Evolutionary conservation across 2,113 vertebrate species (phyloP), one percentile per base, ranked within the genome.

Genomic region (Canis aureus): DNA sequence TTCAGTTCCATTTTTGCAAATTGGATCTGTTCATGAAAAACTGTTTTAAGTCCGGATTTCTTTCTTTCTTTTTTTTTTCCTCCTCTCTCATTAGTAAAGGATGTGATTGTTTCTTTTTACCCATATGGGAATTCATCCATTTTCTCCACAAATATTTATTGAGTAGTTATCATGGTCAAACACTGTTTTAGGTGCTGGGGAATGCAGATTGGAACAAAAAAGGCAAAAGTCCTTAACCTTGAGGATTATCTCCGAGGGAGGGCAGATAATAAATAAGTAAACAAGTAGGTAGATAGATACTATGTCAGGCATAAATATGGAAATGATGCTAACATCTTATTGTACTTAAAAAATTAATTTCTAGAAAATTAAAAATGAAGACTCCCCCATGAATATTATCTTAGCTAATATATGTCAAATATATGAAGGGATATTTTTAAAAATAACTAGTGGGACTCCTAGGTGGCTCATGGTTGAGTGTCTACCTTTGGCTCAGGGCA

Each of bases 1-100:
- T 59, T 83, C 67, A 94, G 76, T 93, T 59, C 62, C 66, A 2
- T 84, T 97, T 97, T 95, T 84, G 80, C 87, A 97, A 97, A 97
- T 87, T 0, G 23, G 35, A 97, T 93, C 82, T 97, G 87, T 81
- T 35, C 91, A 57, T 71, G 91, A 62, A 96, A 96, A 92, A 84
- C n/a, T 49, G 25, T 62, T 59, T 90, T 83, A 91, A 93, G 93
- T 71, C 57, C 2, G 93, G 83, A 27, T 5, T 87, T 97, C 66
- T 88, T 89, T 91, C n/a, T 27, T 38, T 12, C 29, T 43, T 43
- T 43, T 43, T 6, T 8, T 13, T 35, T n/a, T 17, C 49, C 93
- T 78, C 43, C 80, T 78, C 43, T 74, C 84, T 87, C 43, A 49
- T 97, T 73, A 94, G 67, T 35, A 71, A 87, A 95, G 43, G 69